Percentiles rank a stretch among this genome's conserved stretches.
Evolutionary conservation across 2,797 vertebrate genomes (phyloP).

Genomic region (Gadopsis marmoratus): DNA sequence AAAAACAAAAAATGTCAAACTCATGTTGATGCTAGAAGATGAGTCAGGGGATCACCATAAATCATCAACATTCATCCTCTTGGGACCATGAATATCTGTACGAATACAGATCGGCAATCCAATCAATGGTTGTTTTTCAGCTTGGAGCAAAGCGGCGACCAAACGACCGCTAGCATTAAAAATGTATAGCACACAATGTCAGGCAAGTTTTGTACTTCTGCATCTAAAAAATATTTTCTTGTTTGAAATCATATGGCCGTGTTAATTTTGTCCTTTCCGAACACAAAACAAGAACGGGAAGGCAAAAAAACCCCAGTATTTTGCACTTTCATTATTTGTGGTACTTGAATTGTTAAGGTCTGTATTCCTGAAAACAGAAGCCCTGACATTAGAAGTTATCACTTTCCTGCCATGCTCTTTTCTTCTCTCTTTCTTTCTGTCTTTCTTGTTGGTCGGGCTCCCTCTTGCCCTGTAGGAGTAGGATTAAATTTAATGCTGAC

Average conservation of each 20-base stretch:
- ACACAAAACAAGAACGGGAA: not conserved
- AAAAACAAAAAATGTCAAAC: not conserved
- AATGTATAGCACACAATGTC: not conserved
- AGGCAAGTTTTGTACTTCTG: slow-evolving; percentile 1
- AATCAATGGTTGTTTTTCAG: not conserved
- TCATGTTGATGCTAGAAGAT: not conserved
- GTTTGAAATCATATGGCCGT: not conserved
- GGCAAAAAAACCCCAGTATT: not conserved
- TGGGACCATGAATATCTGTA: too few species aligned
- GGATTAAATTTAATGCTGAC: slow-evolving; percentile 72
- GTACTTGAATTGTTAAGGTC: slow-evolving; percentile 37
- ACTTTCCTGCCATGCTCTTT: slow-evolving; percentile 36
- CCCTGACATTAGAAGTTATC: slow-evolving; percentile 40
- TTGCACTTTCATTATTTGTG: slow-evolving; percentile 11
- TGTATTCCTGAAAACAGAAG: slow-evolving; percentile 33
- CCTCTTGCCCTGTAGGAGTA: slow-evolving; percentile 59
- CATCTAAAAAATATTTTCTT: not conserved
- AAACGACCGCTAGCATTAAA: not conserved
- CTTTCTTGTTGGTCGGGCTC: slow-evolving; percentile 49
- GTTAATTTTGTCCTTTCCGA: not conserved
- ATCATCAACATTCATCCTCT: not conserved
- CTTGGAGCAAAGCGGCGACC: not conserved
- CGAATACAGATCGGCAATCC: not conserved
- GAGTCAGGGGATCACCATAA: not conserved
- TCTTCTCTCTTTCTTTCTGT: slow-evolving; percentile 34